These are phyloP conservation scores for Mythimna pallens DNA, from an alignment of 2,888 invertebrate genomes.

Conservation along the genomic window DNA sequence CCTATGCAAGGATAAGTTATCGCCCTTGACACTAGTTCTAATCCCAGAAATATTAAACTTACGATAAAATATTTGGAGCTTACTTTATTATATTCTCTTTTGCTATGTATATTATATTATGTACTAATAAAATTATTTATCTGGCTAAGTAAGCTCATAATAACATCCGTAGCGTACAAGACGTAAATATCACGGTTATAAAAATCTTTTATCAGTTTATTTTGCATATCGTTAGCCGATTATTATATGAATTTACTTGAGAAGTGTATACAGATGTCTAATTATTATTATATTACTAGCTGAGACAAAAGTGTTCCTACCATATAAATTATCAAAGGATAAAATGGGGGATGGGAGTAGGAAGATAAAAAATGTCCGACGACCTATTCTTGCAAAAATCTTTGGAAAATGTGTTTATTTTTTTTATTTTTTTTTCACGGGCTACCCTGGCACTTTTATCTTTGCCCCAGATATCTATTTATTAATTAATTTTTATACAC, in stretches of 20 bases:
- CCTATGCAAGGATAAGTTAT: neutral
- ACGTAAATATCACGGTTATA: conserved; percentile 5
- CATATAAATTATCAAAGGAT: too few relatives aligned
- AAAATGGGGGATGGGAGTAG: too few relatives aligned
- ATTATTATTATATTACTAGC: neutral
- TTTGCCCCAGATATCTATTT: too few relatives aligned
- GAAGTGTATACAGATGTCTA: neutral
- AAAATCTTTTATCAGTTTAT: conserved; percentile 30
- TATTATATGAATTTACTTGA: too few relatives aligned
- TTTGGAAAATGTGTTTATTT: too few relatives aligned
- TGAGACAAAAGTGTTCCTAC: too few relatives aligned
- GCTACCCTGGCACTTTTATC: too few relatives aligned
- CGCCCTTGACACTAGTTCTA: neutral
- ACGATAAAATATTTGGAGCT: neutral
- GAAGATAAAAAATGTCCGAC: too few relatives aligned
- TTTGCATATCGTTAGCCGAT: conserved; percentile 2
- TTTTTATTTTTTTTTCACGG: too few relatives aligned
- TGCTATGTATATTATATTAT: neutral
- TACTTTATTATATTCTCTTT: conserved; percentile 3
- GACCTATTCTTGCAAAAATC: too few relatives aligned
- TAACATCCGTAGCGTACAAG: conserved; percentile 7
- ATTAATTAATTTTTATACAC: too few relatives aligned
- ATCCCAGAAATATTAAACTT: neutral
- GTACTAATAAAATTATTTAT: conserved; percentile 25
- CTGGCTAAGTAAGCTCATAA: conserved; percentile 9